Evolutionary conservation across 2,797 vertebrate species (phyloP).

Genomic region (Tangara arthus): DNA sequence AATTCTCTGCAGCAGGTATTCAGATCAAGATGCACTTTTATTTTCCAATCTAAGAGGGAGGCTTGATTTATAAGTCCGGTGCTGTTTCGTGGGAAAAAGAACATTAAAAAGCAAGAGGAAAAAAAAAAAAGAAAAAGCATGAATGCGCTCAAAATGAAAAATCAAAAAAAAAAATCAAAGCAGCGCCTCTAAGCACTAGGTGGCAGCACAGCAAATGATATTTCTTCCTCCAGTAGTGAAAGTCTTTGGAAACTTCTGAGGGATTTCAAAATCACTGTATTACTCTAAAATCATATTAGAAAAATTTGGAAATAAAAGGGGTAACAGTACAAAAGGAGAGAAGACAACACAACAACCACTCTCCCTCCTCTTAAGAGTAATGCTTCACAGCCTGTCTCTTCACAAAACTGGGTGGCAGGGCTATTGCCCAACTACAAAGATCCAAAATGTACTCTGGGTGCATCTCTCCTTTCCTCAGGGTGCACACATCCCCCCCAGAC

Average conservation of each 20-base stretch:
- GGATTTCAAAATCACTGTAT: not conserved
- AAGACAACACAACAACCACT: not conserved
- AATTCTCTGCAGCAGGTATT: not conserved
- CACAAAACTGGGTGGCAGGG: not conserved
- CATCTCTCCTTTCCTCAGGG: not conserved
- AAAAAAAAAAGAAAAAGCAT: too few relatives aligned
- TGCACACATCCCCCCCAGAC: not conserved
- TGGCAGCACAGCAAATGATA: constrained; percentile 62
- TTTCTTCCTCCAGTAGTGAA: not conserved
- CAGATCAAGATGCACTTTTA: not conserved
- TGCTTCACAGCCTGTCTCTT: not conserved
- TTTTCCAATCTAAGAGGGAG: not conserved
- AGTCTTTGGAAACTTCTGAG: not conserved
- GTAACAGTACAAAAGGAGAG: not conserved
- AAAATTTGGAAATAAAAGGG: not conserved
- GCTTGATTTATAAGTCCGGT: not conserved
- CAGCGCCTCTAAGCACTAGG: constrained; percentile 32
- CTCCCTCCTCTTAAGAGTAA: not conserved
- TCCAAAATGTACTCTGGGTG: rapidly evolving
- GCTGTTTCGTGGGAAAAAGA: not conserved
- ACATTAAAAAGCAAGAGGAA: not conserved
- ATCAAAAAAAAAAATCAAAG: too few relatives aligned
- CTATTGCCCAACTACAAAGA: not conserved
- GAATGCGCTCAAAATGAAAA: not conserved
- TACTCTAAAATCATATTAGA: not conserved